phyloP scores from a whole-genome alignment of 2,888 invertebrate species.

The Nymphalis urticae region DNA sequence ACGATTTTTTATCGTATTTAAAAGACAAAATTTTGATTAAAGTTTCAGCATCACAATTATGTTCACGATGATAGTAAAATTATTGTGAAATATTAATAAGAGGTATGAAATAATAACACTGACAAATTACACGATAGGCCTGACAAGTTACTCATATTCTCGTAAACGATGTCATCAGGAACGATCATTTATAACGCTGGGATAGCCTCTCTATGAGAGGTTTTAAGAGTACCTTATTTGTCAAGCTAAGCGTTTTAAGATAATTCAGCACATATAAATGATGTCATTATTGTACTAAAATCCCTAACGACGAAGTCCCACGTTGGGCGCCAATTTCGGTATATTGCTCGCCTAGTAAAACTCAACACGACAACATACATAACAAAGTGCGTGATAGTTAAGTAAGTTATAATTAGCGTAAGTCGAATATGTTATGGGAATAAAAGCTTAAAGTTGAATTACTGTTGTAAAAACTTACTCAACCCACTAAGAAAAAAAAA shows the following conservation, averaged over 20 bases:
- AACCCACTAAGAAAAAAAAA: background rate
- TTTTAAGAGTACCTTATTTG: constrained; percentile 19
- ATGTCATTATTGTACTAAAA: background rate
- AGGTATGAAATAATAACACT: constrained; percentile 29
- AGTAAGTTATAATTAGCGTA: background rate
- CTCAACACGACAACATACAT: background rate
- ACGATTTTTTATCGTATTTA: too few relatives aligned
- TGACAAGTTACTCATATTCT: constrained; percentile 40
- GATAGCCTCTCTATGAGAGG: constrained; percentile 29
- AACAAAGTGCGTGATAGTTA: background rate
- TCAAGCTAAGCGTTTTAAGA: constrained; percentile 21
- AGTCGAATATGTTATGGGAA: background rate
- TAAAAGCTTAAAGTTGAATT: background rate
- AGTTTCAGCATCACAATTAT: too few relatives aligned
- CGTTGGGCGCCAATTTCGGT: background rate
- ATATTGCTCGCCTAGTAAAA: background rate
- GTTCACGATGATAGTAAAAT: background rate
- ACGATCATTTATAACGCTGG: constrained; percentile 40
- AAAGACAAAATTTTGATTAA: too few relatives aligned
- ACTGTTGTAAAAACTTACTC: background rate
- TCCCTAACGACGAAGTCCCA: background rate
- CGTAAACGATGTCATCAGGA: constrained; percentile 40
- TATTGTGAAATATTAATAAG: constrained; percentile 2
- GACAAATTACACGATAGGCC: constrained; percentile 37
- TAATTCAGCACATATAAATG: constrained; percentile 13